Evolutionary conservation across 2,113 vertebrate genomes (phyloP), one percentile per base, ranked within the genome.

Genomic region (Vanacampus margaritifer): DNA sequence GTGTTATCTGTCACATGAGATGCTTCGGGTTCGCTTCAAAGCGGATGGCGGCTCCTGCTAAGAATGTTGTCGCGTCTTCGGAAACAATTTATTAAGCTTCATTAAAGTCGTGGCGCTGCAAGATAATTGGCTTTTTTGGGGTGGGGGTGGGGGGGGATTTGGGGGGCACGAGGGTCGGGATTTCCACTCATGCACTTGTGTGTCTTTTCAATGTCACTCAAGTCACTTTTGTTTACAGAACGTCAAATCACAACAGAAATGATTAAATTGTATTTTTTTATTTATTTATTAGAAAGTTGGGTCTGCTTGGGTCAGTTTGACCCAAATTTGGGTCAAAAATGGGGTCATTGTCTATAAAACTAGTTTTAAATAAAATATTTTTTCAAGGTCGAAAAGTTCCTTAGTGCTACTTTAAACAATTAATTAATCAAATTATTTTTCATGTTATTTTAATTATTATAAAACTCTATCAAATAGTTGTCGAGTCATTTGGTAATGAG

Each of bases 1-100:
- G 73, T 17, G 37, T 74, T 77, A 72, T 74, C 53, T 12, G 41
- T 59, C 46, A 8, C 11, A 37, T 26, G 35, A 13, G 51, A 54
- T 54, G 51, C 24, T 54, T 8, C 7, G 0, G 23, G 23, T 26
- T 24, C 23, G 1, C 51, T 26, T 54, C 51, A 5, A 26, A 54
- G 26, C 13, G 11, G 1, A 23, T 54, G 51, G 24, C 51, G 2
- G 10, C 23, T 54, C 23, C 51, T 23, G 23, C n/a, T 1, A 54
- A 54, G 51, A 54, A 24, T 14, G 24, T 24, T 26, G 48, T 51
- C 3, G 48, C 48, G 24, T 51, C 24, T 26, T 14, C 1, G 10
- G 51, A 54, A 54, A 54, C 23, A 13, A 26, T 54, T 54, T 24
- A 54, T 54, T 54, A 54, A 19, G 51, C n/a, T 24, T 54, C 51